phyloP scores from a whole-genome alignment of 1,140 invertebrate genomes.

The Drosophila azteca region DNA sequence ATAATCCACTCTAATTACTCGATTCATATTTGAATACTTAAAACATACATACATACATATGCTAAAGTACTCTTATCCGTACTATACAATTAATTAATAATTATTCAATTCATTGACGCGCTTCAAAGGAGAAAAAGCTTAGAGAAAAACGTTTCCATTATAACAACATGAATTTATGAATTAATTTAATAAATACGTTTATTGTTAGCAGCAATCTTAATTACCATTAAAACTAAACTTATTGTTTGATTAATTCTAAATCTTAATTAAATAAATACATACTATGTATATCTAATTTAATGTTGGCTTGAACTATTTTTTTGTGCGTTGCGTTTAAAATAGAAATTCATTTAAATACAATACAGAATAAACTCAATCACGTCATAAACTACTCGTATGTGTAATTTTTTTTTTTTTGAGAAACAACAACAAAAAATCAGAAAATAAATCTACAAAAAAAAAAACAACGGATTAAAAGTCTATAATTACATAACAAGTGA shows the following conservation, averaged over 20 bases:
- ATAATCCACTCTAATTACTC: slow-evolving; percentile 58
- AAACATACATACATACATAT: too few relatives aligned
- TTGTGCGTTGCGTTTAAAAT: slow-evolving; percentile 80
- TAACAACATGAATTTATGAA: slow-evolving; percentile 58
- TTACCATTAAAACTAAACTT: slow-evolving; percentile 68
- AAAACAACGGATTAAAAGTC: slow-evolving; percentile 13
- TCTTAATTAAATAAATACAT: slow-evolving; percentile 41
- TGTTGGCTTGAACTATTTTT: slow-evolving; percentile 69
- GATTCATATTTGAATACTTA: slow-evolving; percentile 49
- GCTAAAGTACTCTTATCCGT: slow-evolving; percentile 10
- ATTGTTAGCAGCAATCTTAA: slow-evolving; percentile 47
- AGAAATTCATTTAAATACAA: slow-evolving; percentile 72
- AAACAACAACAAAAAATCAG: slow-evolving; percentile 6
- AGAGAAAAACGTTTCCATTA: slow-evolving; percentile 63
- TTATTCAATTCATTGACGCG: slow-evolving; percentile 52
- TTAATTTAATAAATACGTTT: slow-evolving; percentile 59
- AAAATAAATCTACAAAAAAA: slow-evolving; percentile 9
- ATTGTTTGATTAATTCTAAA: slow-evolving; percentile 70
- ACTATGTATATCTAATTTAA: slow-evolving; percentile 63
- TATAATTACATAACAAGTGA: slow-evolving; percentile 55
- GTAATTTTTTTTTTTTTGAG: slow-evolving; percentile 26
- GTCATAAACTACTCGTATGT: slow-evolving; percentile 44
- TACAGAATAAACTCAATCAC: slow-evolving; percentile 73
- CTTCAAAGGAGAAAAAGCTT: slow-evolving; percentile 27
- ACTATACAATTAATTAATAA: too few relatives aligned